phyloP scores from a whole-genome alignment of 2,797 vertebrate genomes.

The Erpetoichthys calabaricus region DNA sequence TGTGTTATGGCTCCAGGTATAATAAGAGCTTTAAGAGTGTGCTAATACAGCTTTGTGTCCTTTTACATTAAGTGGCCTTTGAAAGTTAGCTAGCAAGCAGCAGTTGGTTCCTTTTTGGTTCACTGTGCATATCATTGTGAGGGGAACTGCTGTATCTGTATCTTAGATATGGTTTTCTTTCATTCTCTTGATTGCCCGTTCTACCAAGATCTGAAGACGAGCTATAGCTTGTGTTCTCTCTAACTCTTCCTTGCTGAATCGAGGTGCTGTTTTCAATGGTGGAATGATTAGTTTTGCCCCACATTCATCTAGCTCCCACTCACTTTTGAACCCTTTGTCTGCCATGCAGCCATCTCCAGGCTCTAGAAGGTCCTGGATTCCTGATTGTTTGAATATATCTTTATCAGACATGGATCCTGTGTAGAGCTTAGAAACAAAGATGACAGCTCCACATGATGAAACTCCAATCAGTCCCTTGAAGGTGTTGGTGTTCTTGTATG shows the following conservation, averaged over 20 bases:
- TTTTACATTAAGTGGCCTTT: conserved; percentile 6
- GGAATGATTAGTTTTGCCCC: conserved; percentile 7
- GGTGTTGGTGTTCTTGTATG: conserved; percentile 2
- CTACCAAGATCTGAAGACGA: conserved; percentile 7
- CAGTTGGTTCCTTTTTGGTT: conserved; percentile 14
- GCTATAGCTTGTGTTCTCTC: conserved; percentile 9
- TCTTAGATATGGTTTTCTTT: conserved; percentile 16
- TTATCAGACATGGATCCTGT: conserved; percentile 6
- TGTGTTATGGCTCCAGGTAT: too few relatives aligned
- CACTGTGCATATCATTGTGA: conserved; percentile 7
- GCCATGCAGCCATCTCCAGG: conserved; percentile 8
- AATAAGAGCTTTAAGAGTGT: too few relatives aligned
- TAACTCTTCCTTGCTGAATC: background rate
- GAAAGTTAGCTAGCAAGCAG: conserved; percentile 8
- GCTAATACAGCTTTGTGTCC: conserved; percentile 2
- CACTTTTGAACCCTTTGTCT: conserved; percentile 1
- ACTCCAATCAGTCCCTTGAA: conserved; percentile 10
- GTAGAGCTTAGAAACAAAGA: conserved; percentile 3
- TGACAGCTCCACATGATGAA: conserved; percentile 3
- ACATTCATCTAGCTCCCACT: too few relatives aligned
- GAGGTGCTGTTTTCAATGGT: conserved; percentile 2
- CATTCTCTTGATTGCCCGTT: conserved; percentile 12
- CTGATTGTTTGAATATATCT: too few relatives aligned
- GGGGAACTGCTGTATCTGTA: conserved; percentile 2
- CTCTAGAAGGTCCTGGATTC: background rate